Conservation (phyloP, 2,888 invertebrate species). For the Ophioninae sp. region DNA sequence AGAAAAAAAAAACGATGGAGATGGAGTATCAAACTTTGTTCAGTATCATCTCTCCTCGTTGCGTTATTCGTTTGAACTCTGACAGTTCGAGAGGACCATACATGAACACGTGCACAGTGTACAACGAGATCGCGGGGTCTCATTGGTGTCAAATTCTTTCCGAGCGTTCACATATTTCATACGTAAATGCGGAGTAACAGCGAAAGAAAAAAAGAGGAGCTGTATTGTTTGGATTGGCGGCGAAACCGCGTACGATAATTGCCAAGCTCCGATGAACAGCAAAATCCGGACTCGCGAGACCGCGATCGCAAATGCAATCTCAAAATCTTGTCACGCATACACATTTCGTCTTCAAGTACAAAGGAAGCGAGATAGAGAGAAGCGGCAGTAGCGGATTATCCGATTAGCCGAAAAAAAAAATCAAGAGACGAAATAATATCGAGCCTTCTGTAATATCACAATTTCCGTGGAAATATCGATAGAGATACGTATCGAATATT, state of each 20-base stretch:
- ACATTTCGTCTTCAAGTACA: slow-evolving; percentile 71
- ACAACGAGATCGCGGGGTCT: slow-evolving; percentile 48
- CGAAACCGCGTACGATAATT: background rate
- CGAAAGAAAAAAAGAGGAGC: background rate
- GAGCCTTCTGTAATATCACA: slow-evolving; percentile 60
- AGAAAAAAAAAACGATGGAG: slow-evolving; percentile 5
- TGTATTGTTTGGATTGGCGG: background rate
- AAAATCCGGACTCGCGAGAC: background rate
- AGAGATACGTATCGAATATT: background rate
- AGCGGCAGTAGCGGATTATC: slow-evolving; percentile 11
- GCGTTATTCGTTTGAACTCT: slow-evolving; percentile 53
- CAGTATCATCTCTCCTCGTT: slow-evolving; percentile 26
- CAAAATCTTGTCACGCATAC: slow-evolving; percentile 61
- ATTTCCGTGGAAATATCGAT: slow-evolving; percentile 44
- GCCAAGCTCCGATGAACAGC: background rate
- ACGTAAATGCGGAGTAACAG: background rate
- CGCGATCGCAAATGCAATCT: too few species aligned
- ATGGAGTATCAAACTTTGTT: slow-evolving; percentile 38
- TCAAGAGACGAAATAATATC: slow-evolving; percentile 40
- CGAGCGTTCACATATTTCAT: background rate
- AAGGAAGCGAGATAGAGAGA: slow-evolving; percentile 6
- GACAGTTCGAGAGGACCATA: slow-evolving; percentile 62
- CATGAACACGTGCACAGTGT: slow-evolving; percentile 3
- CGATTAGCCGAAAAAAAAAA: slow-evolving; percentile 46
- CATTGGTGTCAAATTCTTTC: slow-evolving; percentile 38